Evolutionary conservation across 2,113 vertebrate genomes (phyloP).

Genomic region (Oncorhynchus kisutch): DNA sequence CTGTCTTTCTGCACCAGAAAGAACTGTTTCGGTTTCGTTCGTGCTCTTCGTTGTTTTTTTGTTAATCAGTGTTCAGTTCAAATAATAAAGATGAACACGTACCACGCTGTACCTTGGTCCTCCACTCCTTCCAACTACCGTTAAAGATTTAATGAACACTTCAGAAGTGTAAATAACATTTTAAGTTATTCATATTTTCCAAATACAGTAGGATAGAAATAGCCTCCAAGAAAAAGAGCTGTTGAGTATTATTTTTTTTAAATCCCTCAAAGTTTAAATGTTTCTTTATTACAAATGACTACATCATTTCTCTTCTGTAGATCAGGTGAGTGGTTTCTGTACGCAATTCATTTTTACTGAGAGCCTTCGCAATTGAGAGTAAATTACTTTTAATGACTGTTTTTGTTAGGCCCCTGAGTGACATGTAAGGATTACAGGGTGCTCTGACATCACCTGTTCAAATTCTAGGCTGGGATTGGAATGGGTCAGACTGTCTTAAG

Average conservation of each 20-base stretch:
- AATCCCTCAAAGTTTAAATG: background rate
- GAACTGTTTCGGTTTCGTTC: too few species aligned
- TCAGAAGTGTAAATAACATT: too few species aligned
- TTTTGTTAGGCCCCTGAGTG: conserved; percentile 25
- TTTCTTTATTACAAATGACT: background rate
- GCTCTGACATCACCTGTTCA: conserved; percentile 23
- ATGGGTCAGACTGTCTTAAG: background rate
- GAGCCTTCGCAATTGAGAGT: conserved; percentile 6
- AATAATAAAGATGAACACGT: too few species aligned
- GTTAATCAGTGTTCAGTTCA: too few species aligned
- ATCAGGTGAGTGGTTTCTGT: background rate
- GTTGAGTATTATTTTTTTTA: background rate
- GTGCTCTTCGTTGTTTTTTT: too few species aligned
- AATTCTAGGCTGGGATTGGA: conserved; percentile 1
- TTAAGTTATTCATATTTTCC: too few species aligned
- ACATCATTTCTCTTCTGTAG: background rate
- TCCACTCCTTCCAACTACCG: too few species aligned
- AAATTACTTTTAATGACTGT: conserved; percentile 40
- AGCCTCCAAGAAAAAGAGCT: background rate
- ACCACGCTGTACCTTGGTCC: too few species aligned
- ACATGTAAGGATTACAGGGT: conserved; percentile 27
- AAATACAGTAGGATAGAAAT: too few species aligned
- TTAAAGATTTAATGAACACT: too few species aligned
- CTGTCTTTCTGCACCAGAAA: too few species aligned
- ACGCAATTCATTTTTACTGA: background rate